A percentile compares a stretch with the other conserved stretches of the same genome.
Evolutionary conservation across 2,113 vertebrate genomes (phyloP).

Genomic region (Hystrix brachyura): DNA sequence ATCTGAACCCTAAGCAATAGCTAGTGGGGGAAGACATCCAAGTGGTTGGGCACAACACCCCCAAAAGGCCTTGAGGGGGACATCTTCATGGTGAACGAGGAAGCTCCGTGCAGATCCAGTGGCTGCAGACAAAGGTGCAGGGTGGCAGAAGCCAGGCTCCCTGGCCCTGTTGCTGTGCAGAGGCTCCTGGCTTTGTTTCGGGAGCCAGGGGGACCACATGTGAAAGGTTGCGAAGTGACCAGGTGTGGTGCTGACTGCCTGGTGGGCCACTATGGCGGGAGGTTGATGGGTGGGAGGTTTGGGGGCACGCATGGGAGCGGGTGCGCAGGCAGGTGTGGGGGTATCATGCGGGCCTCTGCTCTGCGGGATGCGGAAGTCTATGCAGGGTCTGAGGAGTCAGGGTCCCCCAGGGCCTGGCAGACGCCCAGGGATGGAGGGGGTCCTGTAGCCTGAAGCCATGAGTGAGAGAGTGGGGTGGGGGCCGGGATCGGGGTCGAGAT

Average conservation of each 20-base stretch:
- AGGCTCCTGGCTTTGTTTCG: neutral
- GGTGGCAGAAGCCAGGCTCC: rapidly evolving
- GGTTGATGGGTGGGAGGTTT: neutral
- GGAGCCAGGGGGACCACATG: neutral
- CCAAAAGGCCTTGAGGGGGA: neutral
- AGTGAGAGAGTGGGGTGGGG: neutral
- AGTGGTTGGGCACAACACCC: neutral
- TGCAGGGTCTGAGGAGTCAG: neutral
- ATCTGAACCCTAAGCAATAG: neutral
- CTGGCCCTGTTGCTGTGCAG: rapidly evolving
- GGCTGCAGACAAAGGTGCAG: neutral
- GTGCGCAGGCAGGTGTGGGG: neutral
- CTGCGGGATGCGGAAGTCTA: neutral
- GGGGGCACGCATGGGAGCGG: neutral
- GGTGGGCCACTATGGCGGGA: neutral
- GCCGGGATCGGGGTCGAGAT: neutral
- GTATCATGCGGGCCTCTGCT: neutral
- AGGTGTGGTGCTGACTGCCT: neutral
- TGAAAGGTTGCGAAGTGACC: neutral
- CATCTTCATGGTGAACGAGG: rapidly evolving
- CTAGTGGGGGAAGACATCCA: neutral
- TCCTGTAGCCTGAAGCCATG: neutral
- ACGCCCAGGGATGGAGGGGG: neutral
- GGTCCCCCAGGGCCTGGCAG: neutral
- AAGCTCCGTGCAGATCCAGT: neutral